These are phyloP conservation scores for Gymnothorax javanicus DNA, from an alignment of 2,797 vertebrate species.

Conservation along the genomic window DNA sequence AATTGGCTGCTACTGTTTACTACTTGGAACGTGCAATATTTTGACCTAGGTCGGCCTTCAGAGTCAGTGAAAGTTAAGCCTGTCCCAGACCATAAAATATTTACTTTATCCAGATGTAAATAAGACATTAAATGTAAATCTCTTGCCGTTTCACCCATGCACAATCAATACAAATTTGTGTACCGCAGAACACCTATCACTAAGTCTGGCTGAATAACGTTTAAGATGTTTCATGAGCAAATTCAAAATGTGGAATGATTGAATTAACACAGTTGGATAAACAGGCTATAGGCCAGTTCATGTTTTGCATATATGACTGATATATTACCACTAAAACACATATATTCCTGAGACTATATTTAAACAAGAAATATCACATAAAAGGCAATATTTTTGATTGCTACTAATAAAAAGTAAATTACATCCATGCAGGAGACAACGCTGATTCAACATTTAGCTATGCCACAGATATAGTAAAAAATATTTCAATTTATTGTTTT, in stretches of 20 bases:
- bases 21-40: not conserved
- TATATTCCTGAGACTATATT: too few species aligned
- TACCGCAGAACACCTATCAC: not conserved
- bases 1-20: not conserved
- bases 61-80: not conserved
- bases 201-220: not conserved
- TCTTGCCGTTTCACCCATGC: not conserved
- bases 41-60: not conserved
- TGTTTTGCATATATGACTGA: too few species aligned
- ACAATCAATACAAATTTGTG: not conserved
- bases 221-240: not conserved
- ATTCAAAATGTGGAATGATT: not conserved
- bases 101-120: not conserved
- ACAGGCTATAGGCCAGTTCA: not conserved
- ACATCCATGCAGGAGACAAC: not conserved
- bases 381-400: too few species aligned
- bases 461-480: not conserved
- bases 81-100: not conserved
- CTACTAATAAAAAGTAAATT: not conserved
- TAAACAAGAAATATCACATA: too few species aligned
- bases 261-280: not conserved
- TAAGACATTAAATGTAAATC: not conserved
- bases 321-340: too few species aligned
- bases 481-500: not conserved
- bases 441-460: not conserved